phyloP scores from a whole-genome alignment of 2,797 vertebrate species.

The Coreius guichenoti region DNA sequence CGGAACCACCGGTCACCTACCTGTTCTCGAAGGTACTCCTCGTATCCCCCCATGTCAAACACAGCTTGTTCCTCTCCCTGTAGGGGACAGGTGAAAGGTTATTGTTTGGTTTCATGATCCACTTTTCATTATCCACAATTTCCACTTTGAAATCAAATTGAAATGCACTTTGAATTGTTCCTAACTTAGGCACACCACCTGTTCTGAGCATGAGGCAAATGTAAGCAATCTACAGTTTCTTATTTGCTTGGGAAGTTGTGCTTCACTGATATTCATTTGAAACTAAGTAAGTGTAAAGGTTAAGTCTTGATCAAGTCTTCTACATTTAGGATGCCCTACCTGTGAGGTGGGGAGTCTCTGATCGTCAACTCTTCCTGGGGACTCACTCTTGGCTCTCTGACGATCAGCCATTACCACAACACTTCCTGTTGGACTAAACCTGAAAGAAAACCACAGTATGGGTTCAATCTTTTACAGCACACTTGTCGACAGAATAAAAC shows the following conservation, averaged over 20 bases:
- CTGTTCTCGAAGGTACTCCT: conserved; percentile 96
- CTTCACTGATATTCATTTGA: background rate
- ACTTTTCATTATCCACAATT: background rate
- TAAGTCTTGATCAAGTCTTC: background rate
- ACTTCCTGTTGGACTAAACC: conserved; percentile 95
- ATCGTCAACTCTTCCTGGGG: conserved; percentile 90
- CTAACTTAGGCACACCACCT: background rate
- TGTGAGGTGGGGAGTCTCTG: conserved; percentile 89
- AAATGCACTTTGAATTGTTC: background rate
- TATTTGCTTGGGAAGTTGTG: background rate
- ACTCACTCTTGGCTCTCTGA: conserved; percentile 94
- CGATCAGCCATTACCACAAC: conserved; percentile 89
- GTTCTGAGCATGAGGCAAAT: background rate
- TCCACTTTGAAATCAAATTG: background rate
- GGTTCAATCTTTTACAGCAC: background rate
- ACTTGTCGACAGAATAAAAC: background rate
- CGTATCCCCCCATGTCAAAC: conserved; percentile 93
- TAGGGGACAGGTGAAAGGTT: conserved; percentile 38
- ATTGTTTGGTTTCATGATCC: background rate
- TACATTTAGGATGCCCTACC: conserved; percentile 73
- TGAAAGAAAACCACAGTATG: conserved; percentile 61
- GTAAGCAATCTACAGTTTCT: background rate
- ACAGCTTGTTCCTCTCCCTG: conserved; percentile 90
- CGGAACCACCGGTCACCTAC: conserved; percentile 98
- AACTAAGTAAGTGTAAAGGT: background rate